phyloP scores from a whole-genome alignment of 2,888 invertebrate genomes.

The Brenthis hecate region DNA sequence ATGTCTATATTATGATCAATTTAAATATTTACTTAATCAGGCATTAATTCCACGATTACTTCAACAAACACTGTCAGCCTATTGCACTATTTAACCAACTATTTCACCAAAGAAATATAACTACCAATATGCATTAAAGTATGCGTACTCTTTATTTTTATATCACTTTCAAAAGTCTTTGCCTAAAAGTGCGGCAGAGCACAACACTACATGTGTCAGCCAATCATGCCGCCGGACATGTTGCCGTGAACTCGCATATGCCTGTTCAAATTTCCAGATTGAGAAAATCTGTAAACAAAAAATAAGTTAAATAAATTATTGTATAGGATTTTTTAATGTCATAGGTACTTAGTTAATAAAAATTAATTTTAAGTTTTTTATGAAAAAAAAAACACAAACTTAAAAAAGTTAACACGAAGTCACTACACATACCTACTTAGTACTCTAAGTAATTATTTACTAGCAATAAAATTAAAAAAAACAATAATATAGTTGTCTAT shows the following conservation, averaged over 20 bases:
- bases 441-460: not conserved
- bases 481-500: not conserved
- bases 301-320: constrained; percentile 7
- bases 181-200: constrained; percentile 37
- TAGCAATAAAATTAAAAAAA: not conserved
- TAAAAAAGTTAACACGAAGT: too few relatives aligned
- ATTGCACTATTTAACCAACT: too few relatives aligned
- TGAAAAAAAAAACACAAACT: too few relatives aligned
- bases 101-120: too few relatives aligned
- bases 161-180: constrained; percentile 4
- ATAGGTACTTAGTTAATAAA: not conserved
- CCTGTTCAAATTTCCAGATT: constrained; percentile 98
- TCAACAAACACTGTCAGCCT: too few relatives aligned
- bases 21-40: too few relatives aligned
- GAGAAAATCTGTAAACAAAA: constrained; percentile 88
- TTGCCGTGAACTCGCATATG: constrained; percentile 98
- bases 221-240: constrained; percentile 80
- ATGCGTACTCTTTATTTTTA: not conserved
- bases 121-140: not conserved
- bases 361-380: too few relatives aligned
- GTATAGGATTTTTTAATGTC: not conserved
- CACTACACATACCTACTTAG: not conserved
- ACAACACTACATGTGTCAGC: constrained; percentile 80
- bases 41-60: too few relatives aligned
- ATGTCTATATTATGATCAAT: too few relatives aligned